A percentile compares a stretch with the other conserved stretches of the same genome.
phyloP scores from a whole-genome alignment of 2,888 invertebrate species.

The Lithophane ornitopus region DNA sequence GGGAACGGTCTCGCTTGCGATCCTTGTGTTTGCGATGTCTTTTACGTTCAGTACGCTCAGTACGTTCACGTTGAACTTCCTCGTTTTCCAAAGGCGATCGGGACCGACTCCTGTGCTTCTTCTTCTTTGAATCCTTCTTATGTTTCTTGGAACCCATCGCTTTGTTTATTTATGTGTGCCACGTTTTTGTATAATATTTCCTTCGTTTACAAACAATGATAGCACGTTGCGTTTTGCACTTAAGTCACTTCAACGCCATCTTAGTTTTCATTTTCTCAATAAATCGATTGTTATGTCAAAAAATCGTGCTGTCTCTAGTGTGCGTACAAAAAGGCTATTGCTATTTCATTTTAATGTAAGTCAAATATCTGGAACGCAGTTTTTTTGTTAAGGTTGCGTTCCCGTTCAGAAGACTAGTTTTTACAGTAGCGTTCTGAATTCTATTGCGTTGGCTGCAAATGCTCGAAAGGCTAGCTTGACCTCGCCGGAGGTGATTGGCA shows the following conservation, averaged over 20 bases:
- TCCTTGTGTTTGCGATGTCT: slow-evolving; percentile 90
- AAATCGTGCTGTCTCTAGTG: neutral
- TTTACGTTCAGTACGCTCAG: slow-evolving; percentile 79
- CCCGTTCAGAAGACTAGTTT: neutral
- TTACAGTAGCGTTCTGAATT: neutral
- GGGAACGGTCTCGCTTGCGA: slow-evolving; percentile 88
- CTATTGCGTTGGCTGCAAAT: neutral
- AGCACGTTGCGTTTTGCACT: slow-evolving; percentile 26
- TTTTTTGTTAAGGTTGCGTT: slow-evolving; percentile 2
- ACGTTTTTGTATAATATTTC: slow-evolving; percentile 7
- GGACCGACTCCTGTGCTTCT: slow-evolving; percentile 91
- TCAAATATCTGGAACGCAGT: neutral
- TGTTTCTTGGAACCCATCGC: slow-evolving; percentile 94
- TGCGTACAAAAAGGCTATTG: neutral
- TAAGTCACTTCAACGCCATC: neutral
- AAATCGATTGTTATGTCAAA: neutral
- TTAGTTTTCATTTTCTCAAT: neutral
- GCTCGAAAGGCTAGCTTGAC: neutral
- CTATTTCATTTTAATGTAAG: neutral
- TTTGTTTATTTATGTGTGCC: slow-evolving; percentile 6
- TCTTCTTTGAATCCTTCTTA: slow-evolving; percentile 93
- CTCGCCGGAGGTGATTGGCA: neutral
- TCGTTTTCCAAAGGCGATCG: slow-evolving; percentile 90
- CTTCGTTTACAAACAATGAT: slow-evolving; percentile 47
- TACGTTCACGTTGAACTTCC: slow-evolving; percentile 83